These are phyloP conservation scores for Taeniopygia guttata DNA, from an alignment of 2,797 vertebrate species.

Conservation along the genomic window DNA sequence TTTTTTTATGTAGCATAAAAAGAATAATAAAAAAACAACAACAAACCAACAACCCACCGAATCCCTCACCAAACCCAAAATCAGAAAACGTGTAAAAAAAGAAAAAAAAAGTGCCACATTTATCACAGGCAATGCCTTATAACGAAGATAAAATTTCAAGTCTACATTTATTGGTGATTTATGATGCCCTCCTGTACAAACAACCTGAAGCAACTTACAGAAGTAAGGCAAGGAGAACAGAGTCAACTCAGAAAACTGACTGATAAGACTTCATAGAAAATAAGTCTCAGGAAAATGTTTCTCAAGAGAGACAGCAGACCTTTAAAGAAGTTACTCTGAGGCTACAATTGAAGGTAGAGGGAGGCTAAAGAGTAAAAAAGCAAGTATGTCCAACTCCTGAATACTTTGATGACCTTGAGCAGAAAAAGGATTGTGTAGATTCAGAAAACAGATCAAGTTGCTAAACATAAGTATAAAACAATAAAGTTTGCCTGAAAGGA, in stretches of 20 bases:
- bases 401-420: neutral
- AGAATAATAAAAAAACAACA: neutral
- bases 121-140: neutral
- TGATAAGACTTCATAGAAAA: neutral
- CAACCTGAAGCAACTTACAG: neutral
- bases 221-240: neutral
- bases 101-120: neutral
- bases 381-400: neutral
- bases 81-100: neutral
- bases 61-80: neutral
- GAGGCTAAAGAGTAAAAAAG: neutral
- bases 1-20: neutral
- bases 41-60: too few species aligned
- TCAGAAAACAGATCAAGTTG: neutral
- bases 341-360: neutral
- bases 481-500: neutral
- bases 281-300: neutral
- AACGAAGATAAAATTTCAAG: neutral
- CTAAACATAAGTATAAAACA: neutral
- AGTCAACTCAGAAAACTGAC: neutral
- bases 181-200: neutral
- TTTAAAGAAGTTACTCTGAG: neutral
- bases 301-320: neutral
- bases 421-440: neutral
- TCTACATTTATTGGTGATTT: constrained; percentile 21